Percentiles rank a stretch among this genome's conserved stretches.
Evolutionary conservation across 2,797 vertebrate genomes (phyloP).

Genomic region (Cuculus canorus): DNA sequence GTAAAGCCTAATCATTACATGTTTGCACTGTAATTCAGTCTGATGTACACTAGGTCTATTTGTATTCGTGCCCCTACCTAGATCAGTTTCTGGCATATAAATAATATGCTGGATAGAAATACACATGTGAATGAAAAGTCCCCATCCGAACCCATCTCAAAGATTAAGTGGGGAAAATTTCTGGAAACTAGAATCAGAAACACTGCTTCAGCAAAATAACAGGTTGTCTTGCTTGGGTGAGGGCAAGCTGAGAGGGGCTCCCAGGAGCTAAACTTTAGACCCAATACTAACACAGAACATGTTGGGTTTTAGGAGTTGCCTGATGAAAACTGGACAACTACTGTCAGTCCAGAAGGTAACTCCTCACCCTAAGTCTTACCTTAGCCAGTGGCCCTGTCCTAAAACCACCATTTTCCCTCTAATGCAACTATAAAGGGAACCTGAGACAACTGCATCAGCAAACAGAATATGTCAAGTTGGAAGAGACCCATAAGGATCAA

Average conservation of each 20-base stretch:
- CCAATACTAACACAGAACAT: accelerated
- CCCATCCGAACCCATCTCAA: neutral
- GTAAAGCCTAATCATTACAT: neutral
- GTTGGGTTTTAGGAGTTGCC: accelerated
- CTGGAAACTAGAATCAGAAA: neutral
- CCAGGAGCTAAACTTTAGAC: neutral
- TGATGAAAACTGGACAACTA: neutral
- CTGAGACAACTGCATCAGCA: neutral
- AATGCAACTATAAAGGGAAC: neutral
- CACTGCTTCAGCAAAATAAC: neutral
- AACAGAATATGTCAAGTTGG: neutral
- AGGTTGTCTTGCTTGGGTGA: neutral
- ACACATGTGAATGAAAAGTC: accelerated
- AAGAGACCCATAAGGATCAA: accelerated
- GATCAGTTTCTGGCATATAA: neutral
- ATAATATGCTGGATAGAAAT: neutral
- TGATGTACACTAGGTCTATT: neutral
- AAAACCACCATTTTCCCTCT: neutral
- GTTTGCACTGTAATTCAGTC: neutral
- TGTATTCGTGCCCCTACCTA: neutral
- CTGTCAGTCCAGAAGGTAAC: neutral
- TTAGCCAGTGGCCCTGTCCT: neutral
- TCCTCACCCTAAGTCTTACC: neutral
- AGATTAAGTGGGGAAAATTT: neutral
- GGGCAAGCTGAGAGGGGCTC: neutral